Percentiles rank a stretch among this genome's conserved stretches.
phyloP scores from a whole-genome alignment of 2,113 vertebrate genomes.

The Hippocampus guttulatus region DNA sequence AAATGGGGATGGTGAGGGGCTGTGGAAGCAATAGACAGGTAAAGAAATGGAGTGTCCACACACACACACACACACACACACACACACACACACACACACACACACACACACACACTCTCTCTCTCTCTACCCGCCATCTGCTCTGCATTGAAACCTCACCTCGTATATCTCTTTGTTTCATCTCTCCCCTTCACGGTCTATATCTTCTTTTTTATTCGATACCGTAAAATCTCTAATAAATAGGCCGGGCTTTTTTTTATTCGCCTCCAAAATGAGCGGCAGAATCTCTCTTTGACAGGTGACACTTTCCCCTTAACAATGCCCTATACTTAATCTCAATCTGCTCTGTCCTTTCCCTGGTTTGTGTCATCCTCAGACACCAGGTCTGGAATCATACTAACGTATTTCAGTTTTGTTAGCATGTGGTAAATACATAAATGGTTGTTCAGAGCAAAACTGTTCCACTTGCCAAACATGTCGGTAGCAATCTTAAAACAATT shows the following conservation, averaged over 20 bases:
- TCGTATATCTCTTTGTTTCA: conserved; percentile 49
- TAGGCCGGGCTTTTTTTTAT: conserved; percentile 42
- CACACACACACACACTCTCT: too few relatives aligned
- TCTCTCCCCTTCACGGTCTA: conserved; percentile 54
- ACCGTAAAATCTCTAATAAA: conserved; percentile 62
- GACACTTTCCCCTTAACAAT: conserved; percentile 24
- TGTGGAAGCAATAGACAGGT: conserved; percentile 29
- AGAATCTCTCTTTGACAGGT: conserved; percentile 29
- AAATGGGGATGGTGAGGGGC: conserved; percentile 14
- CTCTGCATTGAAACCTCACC: conserved; percentile 47
- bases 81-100: not conserved
- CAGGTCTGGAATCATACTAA: conserved; percentile 47
- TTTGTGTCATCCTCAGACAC: conserved; percentile 28
- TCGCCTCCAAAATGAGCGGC: conserved; percentile 41
- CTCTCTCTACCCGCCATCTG: conserved; percentile 41
- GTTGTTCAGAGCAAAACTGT: too few relatives aligned
- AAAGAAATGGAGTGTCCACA: conserved; percentile 19
- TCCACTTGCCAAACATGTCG: too few relatives aligned
- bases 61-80: not conserved
- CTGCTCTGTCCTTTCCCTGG: not conserved
- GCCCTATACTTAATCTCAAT: conserved; percentile 32
- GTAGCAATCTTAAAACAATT: too few relatives aligned
- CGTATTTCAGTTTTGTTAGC: conserved; percentile 9
- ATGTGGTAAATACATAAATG: not conserved
- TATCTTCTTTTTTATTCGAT: conserved; percentile 61